Conservation (phyloP, 2,797 vertebrate genomes). For the Enteromius thamalakanensis region DNA sequence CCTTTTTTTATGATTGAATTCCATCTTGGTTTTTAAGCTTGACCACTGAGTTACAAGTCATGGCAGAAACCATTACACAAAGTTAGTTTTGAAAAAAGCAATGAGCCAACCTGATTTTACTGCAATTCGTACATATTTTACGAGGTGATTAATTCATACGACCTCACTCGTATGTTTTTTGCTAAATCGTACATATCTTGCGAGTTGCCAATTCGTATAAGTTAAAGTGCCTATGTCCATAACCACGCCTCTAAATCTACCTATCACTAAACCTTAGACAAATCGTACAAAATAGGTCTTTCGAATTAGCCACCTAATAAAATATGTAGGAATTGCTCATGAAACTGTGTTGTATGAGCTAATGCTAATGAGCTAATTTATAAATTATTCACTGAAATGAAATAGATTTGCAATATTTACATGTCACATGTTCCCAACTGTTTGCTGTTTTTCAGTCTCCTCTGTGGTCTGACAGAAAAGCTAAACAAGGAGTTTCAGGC, state of each 20-base stretch:
- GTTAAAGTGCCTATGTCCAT: too few relatives aligned
- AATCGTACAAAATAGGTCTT: too few relatives aligned
- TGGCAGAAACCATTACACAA: background rate
- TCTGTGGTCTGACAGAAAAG: constrained; percentile 70
- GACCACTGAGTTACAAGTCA: background rate
- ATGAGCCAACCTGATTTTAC: too few relatives aligned
- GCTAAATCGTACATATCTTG: too few relatives aligned
- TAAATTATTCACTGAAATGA: background rate
- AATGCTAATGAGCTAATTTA: background rate
- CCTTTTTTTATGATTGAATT: background rate
- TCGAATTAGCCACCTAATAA: too few relatives aligned
- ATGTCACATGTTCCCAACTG: background rate
- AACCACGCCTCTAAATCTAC: too few relatives aligned
- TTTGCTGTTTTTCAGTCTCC: constrained; percentile 63
- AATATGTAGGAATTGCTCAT: too few relatives aligned
- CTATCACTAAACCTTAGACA: too few relatives aligned
- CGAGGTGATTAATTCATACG: too few relatives aligned
- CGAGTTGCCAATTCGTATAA: too few relatives aligned
- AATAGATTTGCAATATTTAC: background rate
- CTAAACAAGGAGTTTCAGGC: constrained; percentile 65
- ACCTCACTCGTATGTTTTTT: too few relatives aligned
- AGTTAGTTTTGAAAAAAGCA: background rate
- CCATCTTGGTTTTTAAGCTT: background rate
- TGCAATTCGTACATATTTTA: too few relatives aligned
- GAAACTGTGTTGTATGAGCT: background rate